Evolutionary conservation across 2,888 invertebrate species (phyloP), one percentile per base, ranked within the genome.

Genomic region (Caenorhabditis sulstoni): DNA sequence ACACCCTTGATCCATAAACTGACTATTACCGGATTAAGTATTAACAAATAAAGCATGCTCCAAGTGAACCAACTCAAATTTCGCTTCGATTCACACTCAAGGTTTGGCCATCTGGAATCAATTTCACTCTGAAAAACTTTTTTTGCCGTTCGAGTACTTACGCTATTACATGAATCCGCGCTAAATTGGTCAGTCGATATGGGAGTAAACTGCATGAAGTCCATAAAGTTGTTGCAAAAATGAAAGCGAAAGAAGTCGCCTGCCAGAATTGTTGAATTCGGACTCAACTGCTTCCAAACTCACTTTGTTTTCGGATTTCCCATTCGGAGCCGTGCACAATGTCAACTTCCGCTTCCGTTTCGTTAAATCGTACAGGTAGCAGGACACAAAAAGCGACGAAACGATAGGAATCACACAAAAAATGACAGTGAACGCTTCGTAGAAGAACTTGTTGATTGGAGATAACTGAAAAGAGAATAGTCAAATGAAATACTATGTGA

Each of bases 171-270:
- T 90, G 88, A 50, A 89, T 85, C 20, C 90, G 79, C 18, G 85
- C 88, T 8, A 90, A 73, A 66, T 90, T 90, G 70, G 90, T 86
- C n/a, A 90, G 66, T 22, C 90, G 74, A 59, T 89, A 90, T 1
- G 90, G 90, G 9, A 90, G 57, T 1, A 90, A 82, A 23, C 84
- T 84, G 62, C 86, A 90, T 5, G 89, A 89, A 3, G 90, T 90
- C 90, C 90, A 90, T 9, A 86, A 85, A 1, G 90, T 90, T 7
- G 90, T 90, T 11, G 90, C 90, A 61, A 88, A 90, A 52, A 90
- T 90, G 78, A 90, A 90, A 8, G 88, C 87, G 18, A 89, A 77
- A 0, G 88, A 88, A 79, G 87, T 87, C 7, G 87, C 75, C 88
- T 88, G 59, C 18, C 81, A 50, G 14, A 12, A 20, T 14, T 41